Base-by-base conservation (phyloP, 1,140 invertebrate genomes). In the Drosophila jambulina region DNA sequence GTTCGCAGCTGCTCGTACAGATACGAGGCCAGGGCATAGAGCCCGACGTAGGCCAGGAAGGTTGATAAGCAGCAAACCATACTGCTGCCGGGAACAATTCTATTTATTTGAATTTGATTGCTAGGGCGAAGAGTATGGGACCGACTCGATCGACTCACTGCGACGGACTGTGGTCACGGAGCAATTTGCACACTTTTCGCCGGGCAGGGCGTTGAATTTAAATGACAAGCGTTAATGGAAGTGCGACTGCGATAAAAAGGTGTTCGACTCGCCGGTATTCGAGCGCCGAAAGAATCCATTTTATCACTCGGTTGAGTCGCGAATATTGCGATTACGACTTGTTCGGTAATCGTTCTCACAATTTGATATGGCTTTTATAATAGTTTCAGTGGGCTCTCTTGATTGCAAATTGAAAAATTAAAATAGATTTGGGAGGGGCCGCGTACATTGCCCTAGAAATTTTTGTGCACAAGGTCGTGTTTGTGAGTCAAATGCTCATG, bases 1-100 rank as follows among this genome's bases (percentile, higher is more conserved):
- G 82, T 75, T 63, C 77, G 57, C 23, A 91, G 17, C n/a, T 91
- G 69, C 21, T 91, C 90, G 59, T 90, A 91, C 1, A 91, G 51
- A 71, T 76, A 91, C 34, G 54, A 64, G 19, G 9, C 19, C 1
- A 91, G 32, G 15, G 85, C 65, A 19, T 83, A 86, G 4, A 78
- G 12, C 1, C 90, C 90, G 2, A 91, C 27, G 17, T 65, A 38
- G 4, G 10, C 27, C 5, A 91, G 2, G 49, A 91, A 91, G 5
- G 54, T 54, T 49, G 62, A 83, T 76, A 86, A 48, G 27, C 17
- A 25, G 15, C 15, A 25, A 0, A 58, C 32, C 79, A 86, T 86
- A 27, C 1, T 48, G 12, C 3, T 25, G 46, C 21, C 19, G 21
- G 13, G 17, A 34, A 9, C 25, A 34, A 49, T 34, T 21, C 13